A percentile compares a stretch with the other conserved stretches of the same genome.
Evolutionary conservation across 2,888 invertebrate species (phyloP).

Genomic region (Aricia artaxerxes): DNA sequence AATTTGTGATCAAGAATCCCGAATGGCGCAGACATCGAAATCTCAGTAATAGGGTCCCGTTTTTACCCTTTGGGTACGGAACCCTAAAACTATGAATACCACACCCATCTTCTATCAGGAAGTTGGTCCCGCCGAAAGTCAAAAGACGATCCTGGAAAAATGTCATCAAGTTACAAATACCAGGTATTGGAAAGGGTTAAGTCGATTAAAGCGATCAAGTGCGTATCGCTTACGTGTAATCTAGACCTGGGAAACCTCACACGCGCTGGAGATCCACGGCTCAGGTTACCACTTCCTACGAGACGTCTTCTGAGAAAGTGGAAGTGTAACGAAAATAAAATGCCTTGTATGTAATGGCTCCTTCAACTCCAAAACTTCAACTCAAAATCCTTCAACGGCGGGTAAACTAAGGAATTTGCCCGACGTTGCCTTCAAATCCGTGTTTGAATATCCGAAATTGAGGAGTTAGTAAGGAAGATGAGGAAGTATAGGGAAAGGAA

Average conservation of each 20-base stretch:
- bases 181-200: constrained; percentile 15
- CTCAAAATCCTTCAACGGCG: no score
- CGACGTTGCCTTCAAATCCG: no score
- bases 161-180: not conserved
- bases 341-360: not conserved
- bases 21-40: no score
- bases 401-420: no score
- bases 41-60: no score
- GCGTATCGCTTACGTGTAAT: constrained; percentile 34
- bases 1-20: no score
- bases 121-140: not conserved
- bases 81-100: no score
- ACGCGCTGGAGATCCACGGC: constrained; percentile 12
- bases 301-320: constrained; percentile 25
- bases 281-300: constrained; percentile 28
- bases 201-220: constrained; percentile 27
- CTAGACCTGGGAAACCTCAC: constrained; percentile 31
- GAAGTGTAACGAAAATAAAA: not conserved
- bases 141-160: not conserved
- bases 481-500: no score
- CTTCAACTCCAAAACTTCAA: no score
- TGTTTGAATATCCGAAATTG: no score
- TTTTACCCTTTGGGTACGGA: no score
- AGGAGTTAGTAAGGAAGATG: no score
- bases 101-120: not conserved